phyloP scores from a whole-genome alignment of 37 sponge, comb jelly and placozoan species.

The Dysidea cf. avara region DNA sequence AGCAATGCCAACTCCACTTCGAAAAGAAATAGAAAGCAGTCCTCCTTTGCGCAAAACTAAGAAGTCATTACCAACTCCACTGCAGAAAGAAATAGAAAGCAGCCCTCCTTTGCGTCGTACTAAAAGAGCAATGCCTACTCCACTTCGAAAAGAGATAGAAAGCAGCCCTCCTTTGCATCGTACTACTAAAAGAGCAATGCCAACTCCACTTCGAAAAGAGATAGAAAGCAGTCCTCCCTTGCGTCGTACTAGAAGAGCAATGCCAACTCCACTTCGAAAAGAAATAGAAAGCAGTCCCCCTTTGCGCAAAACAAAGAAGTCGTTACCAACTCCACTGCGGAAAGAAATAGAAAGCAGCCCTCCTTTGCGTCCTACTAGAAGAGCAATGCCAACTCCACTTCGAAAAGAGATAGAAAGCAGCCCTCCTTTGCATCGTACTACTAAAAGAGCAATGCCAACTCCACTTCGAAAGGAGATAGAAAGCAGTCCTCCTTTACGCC shows the following conservation, averaged over 20 bases:
- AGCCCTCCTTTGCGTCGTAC: slow-evolving; percentile 29
- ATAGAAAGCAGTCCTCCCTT: slow-evolving; percentile 42
- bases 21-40: slow-evolving; percentile 36
- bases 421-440: slow-evolving; percentile 26
- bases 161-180: slow-evolving; percentile 24
- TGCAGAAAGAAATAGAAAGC: slow-evolving; percentile 47
- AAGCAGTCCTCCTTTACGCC: background rate
- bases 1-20: slow-evolving; percentile 60
- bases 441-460: slow-evolving; percentile 39
- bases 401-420: slow-evolving; percentile 20
- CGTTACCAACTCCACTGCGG: slow-evolving; percentile 40
- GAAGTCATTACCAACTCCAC: slow-evolving; percentile 54
- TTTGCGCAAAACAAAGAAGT: slow-evolving; percentile 47
- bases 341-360: slow-evolving; percentile 21
- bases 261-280: slow-evolving; percentile 61
- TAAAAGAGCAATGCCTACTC: slow-evolving; percentile 40
- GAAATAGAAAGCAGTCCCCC: slow-evolving; percentile 38
- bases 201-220: slow-evolving; percentile 64
- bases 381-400: slow-evolving; percentile 37
- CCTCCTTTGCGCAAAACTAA: slow-evolving; percentile 51
- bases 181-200: slow-evolving; percentile 51
- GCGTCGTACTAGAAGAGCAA: slow-evolving; percentile 36
- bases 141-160: slow-evolving; percentile 59
- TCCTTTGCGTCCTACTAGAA: slow-evolving; percentile 25
- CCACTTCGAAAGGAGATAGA: slow-evolving; percentile 52